Base-by-base conservation (phyloP, 1,140 invertebrate species). In the Calycopis cecrops region DNA sequence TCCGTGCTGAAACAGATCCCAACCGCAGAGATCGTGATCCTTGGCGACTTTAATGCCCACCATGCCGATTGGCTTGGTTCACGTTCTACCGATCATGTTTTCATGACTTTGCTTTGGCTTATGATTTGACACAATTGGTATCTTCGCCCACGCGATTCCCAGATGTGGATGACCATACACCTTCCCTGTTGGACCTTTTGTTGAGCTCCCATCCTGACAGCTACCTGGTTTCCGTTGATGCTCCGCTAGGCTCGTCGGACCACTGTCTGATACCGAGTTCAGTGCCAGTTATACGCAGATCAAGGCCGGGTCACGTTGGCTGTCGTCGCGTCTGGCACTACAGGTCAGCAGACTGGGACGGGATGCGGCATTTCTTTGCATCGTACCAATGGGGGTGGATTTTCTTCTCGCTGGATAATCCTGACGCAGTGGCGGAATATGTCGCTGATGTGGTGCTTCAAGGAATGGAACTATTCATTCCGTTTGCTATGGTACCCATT, bases 41-140 rank as follows among this genome's bases (percentile, higher is more conserved):
- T 54, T 28, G 52, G 58, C 10, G 52, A 59, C 42, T 55, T 60
- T 37, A 60, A 55, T 16, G 52, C 48, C 28, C 48, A 50, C 18
- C 47, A 60, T 38, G 28, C 34, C 12, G 21, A 37, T 16, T 55
- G 52, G 38, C 28, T 60, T 0, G 48, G 48, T 11, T 54, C 52
- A 18, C 44, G 16, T 11, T 6, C 44, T 11, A 47, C 44, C 7
- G 16, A 47, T 7, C 4, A 44, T 44, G 11, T 44, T n/a, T 44
- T 44, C n/a, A 44, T n/a, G 3, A 16, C 14, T 63, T 28, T 28
- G 33, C 55, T 11, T 48, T 65, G 21, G 35, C 56, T 1, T 56
- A 61, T 57, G 58, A 40, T n/a, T 38, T 68, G 1, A 40, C 62
- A 3, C 64, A 63, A 17, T 10, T 62, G 48, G 52, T 66, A 9